phyloP scores from a whole-genome alignment of 2,113 vertebrate genomes.

The Oncorhynchus keta region DNA sequence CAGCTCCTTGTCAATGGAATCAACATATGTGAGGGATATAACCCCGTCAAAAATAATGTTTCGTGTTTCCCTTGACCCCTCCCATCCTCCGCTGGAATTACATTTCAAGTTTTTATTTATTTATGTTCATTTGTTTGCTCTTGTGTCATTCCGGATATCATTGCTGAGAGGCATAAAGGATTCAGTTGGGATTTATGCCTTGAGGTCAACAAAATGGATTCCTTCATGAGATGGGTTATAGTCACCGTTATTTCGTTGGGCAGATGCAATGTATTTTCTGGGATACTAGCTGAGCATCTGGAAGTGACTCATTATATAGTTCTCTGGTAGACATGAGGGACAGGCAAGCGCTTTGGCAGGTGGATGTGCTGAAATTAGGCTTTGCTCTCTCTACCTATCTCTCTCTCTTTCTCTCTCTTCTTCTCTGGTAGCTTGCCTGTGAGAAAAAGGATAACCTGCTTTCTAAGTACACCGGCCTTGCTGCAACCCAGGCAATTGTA shows the following conservation, averaged over 20 bases:
- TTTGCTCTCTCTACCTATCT: too few relatives aligned
- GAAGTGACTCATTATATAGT: too few relatives aligned
- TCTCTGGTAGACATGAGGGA: too few relatives aligned
- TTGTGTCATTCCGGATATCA: background rate
- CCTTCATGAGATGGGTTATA: background rate
- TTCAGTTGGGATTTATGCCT: background rate
- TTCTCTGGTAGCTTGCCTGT: background rate
- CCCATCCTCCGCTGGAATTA: background rate
- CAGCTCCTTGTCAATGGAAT: background rate
- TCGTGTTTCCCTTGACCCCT: background rate
- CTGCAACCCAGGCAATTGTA: too few relatives aligned
- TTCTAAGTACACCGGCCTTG: too few relatives aligned
- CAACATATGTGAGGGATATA: background rate
- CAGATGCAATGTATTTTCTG: background rate
- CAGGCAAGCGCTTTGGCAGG: too few relatives aligned
- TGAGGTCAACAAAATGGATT: conserved; percentile 10
- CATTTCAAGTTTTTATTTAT: conserved; percentile 12
- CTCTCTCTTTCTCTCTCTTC: background rate
- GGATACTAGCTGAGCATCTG: too few relatives aligned
- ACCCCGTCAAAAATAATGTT: conserved; percentile 4
- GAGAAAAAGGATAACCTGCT: too few relatives aligned
- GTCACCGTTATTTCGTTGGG: background rate
- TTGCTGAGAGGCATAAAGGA: background rate
- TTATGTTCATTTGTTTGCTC: background rate
- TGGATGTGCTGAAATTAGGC: too few relatives aligned